Evolutionary conservation across 2,888 invertebrate species (phyloP), one percentile per base, ranked within the genome.

Genomic region (Beris morrisii): DNA sequence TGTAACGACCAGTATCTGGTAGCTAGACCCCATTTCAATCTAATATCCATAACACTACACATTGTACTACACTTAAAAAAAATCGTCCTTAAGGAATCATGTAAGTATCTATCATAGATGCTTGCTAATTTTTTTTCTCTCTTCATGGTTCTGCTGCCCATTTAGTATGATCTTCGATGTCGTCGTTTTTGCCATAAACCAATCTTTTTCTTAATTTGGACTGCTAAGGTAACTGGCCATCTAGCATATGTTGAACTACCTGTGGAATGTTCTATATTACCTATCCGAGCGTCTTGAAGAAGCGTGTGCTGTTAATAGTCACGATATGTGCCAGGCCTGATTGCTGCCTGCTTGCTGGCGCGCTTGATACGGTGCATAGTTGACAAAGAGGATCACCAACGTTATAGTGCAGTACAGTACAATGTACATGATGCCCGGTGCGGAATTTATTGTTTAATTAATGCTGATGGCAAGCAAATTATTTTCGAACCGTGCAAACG

Each of bases 381-480:
- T 61, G 61, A 61, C 61, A 61, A 61, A 52, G 61, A 30, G 43
- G 61, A 61, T 61, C 52, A 52, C 52, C 50, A 50, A 43, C 43
- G 61, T 38, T 50, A 50, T 38, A 9, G 5, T 38, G 38, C 38
- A 7, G 38, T 38, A 38, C 38, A 38, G 38, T 22, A 22, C 38
- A 38, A 38, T 5, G 7, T 38, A 64, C 64, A 64, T 64, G 64
- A 53, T 45, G 61, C 55, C 54, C 54, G 53, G 67, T 67, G 67
- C 58, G 64, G 67, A 64, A 67, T 67, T 67, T 67, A 64, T 55
- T 67, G 67, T 67, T 64, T 67, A 67, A 67, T 67, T 67, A 67
- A 64, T 67, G 54, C 58, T 67, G 67, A 64, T 58, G 56, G 67
- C 52, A 56, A 56, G 56, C 55, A 65, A 65, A 56, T 65, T 50